Percentiles rank a stretch among this genome's conserved stretches.
phyloP scores from a whole-genome alignment of 2,888 invertebrate species.

The Hemithea aestivaria region DNA sequence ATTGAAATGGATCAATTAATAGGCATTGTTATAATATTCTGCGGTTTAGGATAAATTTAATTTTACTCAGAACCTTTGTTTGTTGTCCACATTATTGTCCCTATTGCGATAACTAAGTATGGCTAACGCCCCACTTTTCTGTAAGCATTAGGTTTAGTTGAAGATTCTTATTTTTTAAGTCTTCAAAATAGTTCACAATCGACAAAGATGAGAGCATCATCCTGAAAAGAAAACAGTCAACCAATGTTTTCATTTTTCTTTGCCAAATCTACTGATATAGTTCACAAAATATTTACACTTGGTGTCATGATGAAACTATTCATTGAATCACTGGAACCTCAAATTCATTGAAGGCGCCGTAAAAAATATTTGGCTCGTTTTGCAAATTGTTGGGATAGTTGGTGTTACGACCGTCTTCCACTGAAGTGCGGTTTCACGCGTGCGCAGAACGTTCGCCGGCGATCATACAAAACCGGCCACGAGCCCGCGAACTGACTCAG shows the following conservation, averaged over 20 bases:
- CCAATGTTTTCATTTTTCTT: conserved; percentile 23
- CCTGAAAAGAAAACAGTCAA: conserved; percentile 18
- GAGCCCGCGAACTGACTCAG: conserved; percentile 69
- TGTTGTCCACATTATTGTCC: conserved; percentile 28
- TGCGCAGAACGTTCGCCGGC: conserved; percentile 59
- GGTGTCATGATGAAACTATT: conserved; percentile 58
- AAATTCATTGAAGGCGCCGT: conserved; percentile 41
- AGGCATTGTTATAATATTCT: conserved; percentile 3
- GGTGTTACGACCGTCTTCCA: conserved; percentile 43
- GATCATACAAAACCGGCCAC: conserved; percentile 72
- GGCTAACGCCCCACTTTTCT: conserved; percentile 39
- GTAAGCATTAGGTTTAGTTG: conserved; percentile 10
- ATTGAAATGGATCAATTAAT: background rate
- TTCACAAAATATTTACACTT: conserved; percentile 36
- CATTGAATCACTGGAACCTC: conserved; percentile 58
- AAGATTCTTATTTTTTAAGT: too few species aligned
- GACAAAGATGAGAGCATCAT: conserved; percentile 12
- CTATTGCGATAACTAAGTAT: conserved; percentile 29
- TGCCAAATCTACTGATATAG: conserved; percentile 36
- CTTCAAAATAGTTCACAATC: too few species aligned
- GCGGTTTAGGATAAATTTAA: conserved; percentile 15
- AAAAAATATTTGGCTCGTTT: conserved; percentile 62
- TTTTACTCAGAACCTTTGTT: conserved; percentile 30
- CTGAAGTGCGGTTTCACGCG: conserved; percentile 45
- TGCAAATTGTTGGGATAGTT: conserved; percentile 63